A percentile compares a stretch with the other conserved stretches of the same genome.
Evolutionary conservation across 2,888 invertebrate species (phyloP).

Genomic region (Mesochorus sp.): DNA sequence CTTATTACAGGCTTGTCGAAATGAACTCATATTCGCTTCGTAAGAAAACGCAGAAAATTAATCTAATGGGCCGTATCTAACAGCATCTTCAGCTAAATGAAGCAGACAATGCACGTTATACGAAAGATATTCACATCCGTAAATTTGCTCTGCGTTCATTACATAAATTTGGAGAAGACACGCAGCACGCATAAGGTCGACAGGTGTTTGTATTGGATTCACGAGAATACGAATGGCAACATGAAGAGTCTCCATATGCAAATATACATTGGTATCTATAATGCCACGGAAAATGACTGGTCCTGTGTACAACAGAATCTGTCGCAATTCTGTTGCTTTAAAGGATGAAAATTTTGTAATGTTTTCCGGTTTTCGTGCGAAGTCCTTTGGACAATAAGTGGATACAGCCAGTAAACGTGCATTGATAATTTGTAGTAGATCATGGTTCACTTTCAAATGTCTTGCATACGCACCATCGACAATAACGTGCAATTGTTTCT

Average conservation of each 20-base stretch:
- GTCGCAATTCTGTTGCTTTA: conserved; percentile 69
- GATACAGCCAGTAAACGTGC: conserved; percentile 10
- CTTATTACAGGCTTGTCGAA: conserved; percentile 15
- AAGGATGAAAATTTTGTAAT: background rate
- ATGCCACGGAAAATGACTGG: conserved; percentile 62
- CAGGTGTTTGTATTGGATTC: background rate
- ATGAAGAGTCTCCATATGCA: conserved; percentile 65
- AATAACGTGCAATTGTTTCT: conserved; percentile 49
- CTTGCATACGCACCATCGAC: conserved; percentile 27
- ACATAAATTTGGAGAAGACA: conserved; percentile 11
- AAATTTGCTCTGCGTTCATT: conserved; percentile 24
- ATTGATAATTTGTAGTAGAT: no score
- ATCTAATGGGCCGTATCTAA: conserved; percentile 35
- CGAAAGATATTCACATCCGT: conserved; percentile 21
- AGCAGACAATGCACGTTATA: conserved; percentile 38
- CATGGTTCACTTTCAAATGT: no score
- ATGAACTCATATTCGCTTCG: conserved; percentile 31
- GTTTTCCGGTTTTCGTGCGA: conserved; percentile 54
- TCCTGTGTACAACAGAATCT: conserved; percentile 68
- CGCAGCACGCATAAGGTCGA: no score
- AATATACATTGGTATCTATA: conserved; percentile 57
- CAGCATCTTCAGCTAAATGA: conserved; percentile 40
- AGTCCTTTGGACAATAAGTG: conserved; percentile 66
- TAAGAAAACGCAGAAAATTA: conserved; percentile 38
- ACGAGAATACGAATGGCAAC: conserved; percentile 63